Percentiles rank a stretch among this genome's conserved stretches.
Conservation (phyloP, 1,140 invertebrate genomes). For the Brachionus paranguensis region DNA sequence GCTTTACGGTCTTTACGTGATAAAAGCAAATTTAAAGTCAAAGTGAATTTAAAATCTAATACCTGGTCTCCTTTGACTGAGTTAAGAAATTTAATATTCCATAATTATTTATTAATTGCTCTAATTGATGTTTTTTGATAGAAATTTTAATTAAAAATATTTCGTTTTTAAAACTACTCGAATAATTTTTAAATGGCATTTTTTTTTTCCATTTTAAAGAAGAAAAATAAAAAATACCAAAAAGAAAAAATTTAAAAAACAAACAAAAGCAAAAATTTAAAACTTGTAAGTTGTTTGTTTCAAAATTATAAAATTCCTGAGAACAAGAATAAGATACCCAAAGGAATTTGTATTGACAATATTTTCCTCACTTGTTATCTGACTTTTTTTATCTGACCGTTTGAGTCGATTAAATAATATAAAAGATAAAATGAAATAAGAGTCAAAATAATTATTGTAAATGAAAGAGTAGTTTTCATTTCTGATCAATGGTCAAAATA, state of each 20-base stretch:
- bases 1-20: not conserved
- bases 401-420: too few species aligned
- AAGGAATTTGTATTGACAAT: not conserved
- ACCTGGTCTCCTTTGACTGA: not conserved
- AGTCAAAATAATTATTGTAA: too few species aligned
- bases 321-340: not conserved
- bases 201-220: not conserved
- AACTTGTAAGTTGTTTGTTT: not conserved
- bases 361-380: not conserved
- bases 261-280: not conserved
- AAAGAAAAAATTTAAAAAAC: not conserved
- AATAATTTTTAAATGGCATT: not conserved
- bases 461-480: too few species aligned
- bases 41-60: not conserved
- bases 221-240: not conserved
- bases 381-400: not conserved
- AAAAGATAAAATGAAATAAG: too few species aligned
- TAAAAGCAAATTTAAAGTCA: not conserved
- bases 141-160: not conserved
- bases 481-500: too few species aligned
- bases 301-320: not conserved
- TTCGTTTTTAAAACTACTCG: not conserved
- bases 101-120: not conserved
- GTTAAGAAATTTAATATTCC: not conserved
- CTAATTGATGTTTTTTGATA: not conserved